phyloP scores from a whole-genome alignment of 2,888 invertebrate genomes.

The Lydus trimaculatus region DNA sequence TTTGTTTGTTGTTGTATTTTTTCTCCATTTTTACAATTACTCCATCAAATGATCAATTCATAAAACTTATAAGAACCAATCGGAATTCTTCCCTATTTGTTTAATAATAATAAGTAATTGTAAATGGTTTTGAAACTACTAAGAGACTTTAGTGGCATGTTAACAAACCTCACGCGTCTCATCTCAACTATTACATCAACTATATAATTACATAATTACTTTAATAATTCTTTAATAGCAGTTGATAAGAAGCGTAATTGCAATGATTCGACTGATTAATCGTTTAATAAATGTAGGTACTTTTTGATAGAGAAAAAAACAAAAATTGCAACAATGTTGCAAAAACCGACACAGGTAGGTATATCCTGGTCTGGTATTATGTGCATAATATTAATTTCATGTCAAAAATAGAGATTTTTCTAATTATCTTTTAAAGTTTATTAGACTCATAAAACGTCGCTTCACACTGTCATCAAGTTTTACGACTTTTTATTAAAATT shows the following conservation, averaged over 20 bases:
- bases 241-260: constrained; percentile 34
- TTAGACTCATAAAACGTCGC: not conserved
- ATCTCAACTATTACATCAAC: constrained; percentile 15
- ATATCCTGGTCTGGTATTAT: constrained; percentile 3
- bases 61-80: too few relatives aligned
- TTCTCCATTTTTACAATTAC: too few relatives aligned
- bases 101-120: constrained; percentile 14
- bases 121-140: too few relatives aligned
- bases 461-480: not conserved
- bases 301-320: not conserved
- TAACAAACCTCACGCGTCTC: constrained; percentile 32
- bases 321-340: not conserved
- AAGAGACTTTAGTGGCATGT: constrained; percentile 22
- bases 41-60: too few relatives aligned
- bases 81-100: constrained; percentile 16
- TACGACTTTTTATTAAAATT: not conserved
- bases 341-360: too few relatives aligned
- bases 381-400: not conserved
- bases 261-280: constrained; percentile 22
- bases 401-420: not conserved
- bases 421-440: not conserved
- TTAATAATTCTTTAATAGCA: constrained; percentile 31
- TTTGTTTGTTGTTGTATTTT: too few relatives aligned
- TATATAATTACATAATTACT: constrained; percentile 34
- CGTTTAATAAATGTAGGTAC: constrained; percentile 9